A percentile compares a stretch with the other conserved stretches of the same genome.
phyloP scores from a whole-genome alignment of 1,140 invertebrate genomes.

The Diorhabda carinulata region DNA sequence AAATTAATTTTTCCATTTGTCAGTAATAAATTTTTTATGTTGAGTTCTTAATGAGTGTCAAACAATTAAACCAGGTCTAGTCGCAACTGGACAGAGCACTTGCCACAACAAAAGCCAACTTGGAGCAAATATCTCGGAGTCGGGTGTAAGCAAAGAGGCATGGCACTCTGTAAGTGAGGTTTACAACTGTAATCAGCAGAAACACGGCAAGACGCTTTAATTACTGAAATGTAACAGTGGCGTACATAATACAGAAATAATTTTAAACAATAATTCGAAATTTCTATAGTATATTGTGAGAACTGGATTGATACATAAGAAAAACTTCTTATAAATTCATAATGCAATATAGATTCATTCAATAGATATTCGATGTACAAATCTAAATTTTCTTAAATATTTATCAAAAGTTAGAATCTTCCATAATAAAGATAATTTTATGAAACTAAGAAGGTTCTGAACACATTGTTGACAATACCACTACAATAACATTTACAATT shows the following conservation, averaged over 20 bases:
- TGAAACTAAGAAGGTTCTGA: too few species aligned
- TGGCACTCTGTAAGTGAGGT: not conserved
- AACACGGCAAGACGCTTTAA: conserved; percentile 7
- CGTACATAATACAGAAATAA: not conserved
- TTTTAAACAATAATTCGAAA: not conserved
- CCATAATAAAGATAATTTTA: too few species aligned
- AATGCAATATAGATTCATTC: too few species aligned
- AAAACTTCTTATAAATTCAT: too few species aligned
- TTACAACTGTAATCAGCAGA: conserved; percentile 15
- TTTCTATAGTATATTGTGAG: too few species aligned
- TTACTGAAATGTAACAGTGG: not conserved
- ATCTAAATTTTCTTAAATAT: too few species aligned
- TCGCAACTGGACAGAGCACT: conserved; percentile 10
- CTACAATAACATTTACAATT: too few species aligned
- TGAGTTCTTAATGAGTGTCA: not conserved
- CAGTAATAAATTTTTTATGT: not conserved
- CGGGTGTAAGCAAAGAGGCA: not conserved
- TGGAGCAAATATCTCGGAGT: conserved; percentile 12
- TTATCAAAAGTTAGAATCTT: too few species aligned
- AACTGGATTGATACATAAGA: too few species aligned
- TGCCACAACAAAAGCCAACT: conserved; percentile 16
- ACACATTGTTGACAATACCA: too few species aligned
- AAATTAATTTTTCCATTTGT: not conserved
- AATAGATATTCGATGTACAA: too few species aligned
- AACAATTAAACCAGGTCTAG: conserved; percentile 12